Conservation (phyloP, 2,888 invertebrate species). For the Oasisia sp. region DNA sequence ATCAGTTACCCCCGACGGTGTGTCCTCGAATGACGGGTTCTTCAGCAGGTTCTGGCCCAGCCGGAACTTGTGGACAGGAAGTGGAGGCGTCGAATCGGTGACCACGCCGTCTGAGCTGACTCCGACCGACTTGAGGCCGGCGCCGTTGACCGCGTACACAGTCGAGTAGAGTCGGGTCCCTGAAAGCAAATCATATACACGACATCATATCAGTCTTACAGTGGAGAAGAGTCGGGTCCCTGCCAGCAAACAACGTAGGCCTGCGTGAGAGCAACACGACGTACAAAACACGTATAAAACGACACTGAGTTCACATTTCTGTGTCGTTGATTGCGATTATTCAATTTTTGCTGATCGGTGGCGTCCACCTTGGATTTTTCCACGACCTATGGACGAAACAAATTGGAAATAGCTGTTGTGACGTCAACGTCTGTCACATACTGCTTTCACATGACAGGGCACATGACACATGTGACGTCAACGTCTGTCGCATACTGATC, state of each 20-base stretch:
- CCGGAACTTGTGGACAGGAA: constrained; percentile 33
- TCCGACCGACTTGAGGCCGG: constrained; percentile 41
- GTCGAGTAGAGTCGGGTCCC: constrained; percentile 40
- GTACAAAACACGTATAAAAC: no score
- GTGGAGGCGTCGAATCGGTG: constrained; percentile 44
- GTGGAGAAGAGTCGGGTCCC: not conserved
- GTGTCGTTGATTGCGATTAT: no score
- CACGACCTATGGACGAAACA: no score
- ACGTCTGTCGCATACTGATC: no score
- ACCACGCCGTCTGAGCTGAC: constrained; percentile 45
- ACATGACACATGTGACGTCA: no score
- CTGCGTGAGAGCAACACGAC: no score
- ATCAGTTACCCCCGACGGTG: not conserved
- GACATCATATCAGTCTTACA: not conserved
- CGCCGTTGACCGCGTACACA: constrained; percentile 45
- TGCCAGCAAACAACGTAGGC: not conserved
- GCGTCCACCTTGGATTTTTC: no score
- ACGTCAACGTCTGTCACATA: no score
- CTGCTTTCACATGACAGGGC: no score
- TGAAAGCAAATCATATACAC: not conserved
- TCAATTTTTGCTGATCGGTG: no score
- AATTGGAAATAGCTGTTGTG: no score
- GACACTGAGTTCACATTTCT: no score
- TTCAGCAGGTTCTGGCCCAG: constrained; percentile 34
- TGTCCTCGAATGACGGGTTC: constrained; percentile 42